These are phyloP conservation scores for Chaitophorus viminalis DNA, from an alignment of 2,888 invertebrate species.

Conservation along the genomic window DNA sequence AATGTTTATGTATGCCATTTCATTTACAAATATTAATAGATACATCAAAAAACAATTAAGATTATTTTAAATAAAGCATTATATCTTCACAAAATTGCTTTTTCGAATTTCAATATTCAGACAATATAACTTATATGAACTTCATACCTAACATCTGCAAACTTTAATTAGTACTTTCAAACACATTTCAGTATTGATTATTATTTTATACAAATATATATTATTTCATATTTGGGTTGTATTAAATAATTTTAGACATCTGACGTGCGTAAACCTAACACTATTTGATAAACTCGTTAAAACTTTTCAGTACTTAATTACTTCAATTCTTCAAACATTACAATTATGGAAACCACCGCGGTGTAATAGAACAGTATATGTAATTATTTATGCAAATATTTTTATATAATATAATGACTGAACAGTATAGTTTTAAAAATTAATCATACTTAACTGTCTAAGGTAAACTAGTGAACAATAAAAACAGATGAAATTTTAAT, in stretches of 20 bases:
- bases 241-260: background rate
- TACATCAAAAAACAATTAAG: background rate
- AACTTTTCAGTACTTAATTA: background rate
- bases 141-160: background rate
- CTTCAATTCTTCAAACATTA: background rate
- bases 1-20: background rate
- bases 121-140: background rate
- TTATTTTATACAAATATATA: background rate
- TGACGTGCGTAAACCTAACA: background rate
- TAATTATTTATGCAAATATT: too few relatives aligned
- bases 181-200: background rate
- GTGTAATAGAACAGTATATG: too few relatives aligned
- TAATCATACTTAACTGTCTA: too few relatives aligned
- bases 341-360: background rate
- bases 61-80: background rate
- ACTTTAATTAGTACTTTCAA: background rate
- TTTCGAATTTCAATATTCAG: background rate
- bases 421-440: too few relatives aligned
- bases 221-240: background rate
- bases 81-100: background rate
- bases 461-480: too few relatives aligned
- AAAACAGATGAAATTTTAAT: too few relatives aligned
- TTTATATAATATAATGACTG: too few relatives aligned
- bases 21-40: background rate
- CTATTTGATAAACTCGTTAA: background rate